Percentiles rank a stretch among this genome's conserved stretches.
Evolutionary conservation across 2,888 invertebrate species (phyloP).

Genomic region (Heteromurus nitidus): DNA sequence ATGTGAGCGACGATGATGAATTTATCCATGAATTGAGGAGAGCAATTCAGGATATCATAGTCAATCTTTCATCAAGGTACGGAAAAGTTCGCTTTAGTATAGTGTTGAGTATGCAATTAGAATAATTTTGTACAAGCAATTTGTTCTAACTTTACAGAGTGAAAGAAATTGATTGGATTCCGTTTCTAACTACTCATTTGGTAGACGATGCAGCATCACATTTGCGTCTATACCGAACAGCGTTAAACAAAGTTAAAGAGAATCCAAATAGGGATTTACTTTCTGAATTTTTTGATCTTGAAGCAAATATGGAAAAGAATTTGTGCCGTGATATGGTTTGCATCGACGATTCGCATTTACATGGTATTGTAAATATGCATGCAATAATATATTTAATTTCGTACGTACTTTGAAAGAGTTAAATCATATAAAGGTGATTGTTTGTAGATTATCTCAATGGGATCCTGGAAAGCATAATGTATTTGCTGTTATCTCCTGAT

Average conservation of each 20-base stretch:
- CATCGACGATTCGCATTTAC: conserved; percentile 80
- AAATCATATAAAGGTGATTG: background rate
- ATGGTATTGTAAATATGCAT: conserved; percentile 76
- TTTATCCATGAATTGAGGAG: conserved; percentile 83
- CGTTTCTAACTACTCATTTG: conserved; percentile 88
- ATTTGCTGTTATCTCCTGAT: conserved; percentile 87
- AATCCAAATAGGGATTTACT: conserved; percentile 77
- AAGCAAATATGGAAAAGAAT: conserved; percentile 89
- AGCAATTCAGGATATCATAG: conserved; percentile 83
- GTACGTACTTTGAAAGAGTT: background rate
- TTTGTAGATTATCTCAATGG: conserved; percentile 86
- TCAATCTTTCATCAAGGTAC: conserved; percentile 83
- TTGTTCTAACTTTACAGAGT: conserved; percentile 76
- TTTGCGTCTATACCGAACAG: conserved; percentile 88
- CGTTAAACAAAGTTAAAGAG: conserved; percentile 78
- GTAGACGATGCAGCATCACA: conserved; percentile 95
- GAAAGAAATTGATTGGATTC: conserved; percentile 93
- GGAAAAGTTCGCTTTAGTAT: too few species aligned
- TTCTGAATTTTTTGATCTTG: conserved; percentile 91
- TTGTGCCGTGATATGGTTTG: conserved; percentile 88
- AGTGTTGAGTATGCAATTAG: too few species aligned
- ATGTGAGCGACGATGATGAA: conserved; percentile 82
- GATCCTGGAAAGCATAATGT: conserved; percentile 87
- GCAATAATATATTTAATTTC: background rate
- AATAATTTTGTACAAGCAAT: background rate